phyloP scores from a whole-genome alignment of 2,113 vertebrate species.

The Neolamprologus kungweensis region DNA sequence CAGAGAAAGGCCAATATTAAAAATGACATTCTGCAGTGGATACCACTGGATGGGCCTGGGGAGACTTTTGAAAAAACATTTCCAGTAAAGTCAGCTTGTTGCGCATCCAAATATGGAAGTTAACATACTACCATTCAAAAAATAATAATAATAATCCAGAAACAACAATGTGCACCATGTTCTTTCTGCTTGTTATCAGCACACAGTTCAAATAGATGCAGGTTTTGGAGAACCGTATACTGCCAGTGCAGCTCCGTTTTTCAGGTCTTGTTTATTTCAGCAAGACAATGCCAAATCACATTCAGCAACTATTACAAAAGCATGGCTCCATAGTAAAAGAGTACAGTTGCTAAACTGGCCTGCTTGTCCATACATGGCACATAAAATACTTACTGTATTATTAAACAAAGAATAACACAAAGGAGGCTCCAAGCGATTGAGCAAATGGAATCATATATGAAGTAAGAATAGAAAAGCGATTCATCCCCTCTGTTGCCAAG shows the following conservation, averaged over 20 bases:
- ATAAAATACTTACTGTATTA: background rate
- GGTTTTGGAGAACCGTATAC: background rate
- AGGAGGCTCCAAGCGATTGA: background rate
- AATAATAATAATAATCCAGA: accelerated
- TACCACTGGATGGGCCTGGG: background rate
- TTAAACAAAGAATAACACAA: background rate
- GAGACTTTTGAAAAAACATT: background rate
- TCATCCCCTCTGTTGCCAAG: background rate
- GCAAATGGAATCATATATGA: background rate
- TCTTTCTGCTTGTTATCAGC: background rate
- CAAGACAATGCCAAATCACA: background rate
- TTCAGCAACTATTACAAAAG: background rate
- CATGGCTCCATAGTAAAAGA: background rate
- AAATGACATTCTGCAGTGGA: background rate
- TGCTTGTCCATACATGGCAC: background rate
- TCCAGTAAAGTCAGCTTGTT: background rate
- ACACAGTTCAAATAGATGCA: background rate
- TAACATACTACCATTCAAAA: background rate
- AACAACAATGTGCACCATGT: background rate
- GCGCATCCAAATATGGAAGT: background rate
- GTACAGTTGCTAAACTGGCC: background rate
- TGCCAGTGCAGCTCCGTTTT: accelerated
- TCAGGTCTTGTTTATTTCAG: background rate
- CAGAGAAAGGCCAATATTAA: background rate
- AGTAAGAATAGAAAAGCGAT: background rate